Percentiles rank a stretch among this genome's conserved stretches.
Evolutionary conservation across 2,888 invertebrate genomes (phyloP).

Genomic region (Belgica antarctica): DNA sequence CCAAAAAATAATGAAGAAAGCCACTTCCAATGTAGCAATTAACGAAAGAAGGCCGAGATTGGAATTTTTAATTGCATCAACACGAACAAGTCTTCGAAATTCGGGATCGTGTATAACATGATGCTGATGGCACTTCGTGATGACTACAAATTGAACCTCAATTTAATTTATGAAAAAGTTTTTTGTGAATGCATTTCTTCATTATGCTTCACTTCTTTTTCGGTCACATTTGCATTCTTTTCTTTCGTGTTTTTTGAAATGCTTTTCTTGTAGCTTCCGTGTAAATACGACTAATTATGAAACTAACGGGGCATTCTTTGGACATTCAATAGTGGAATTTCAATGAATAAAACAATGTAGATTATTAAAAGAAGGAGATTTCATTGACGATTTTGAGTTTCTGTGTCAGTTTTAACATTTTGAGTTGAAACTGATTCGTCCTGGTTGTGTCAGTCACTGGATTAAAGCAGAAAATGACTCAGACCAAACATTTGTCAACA

Average conservation of each 20-base stretch:
- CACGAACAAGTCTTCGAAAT: neutral
- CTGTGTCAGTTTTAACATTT: too few species aligned
- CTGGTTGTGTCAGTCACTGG: too few species aligned
- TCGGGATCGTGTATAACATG: neutral
- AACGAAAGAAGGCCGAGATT: neutral
- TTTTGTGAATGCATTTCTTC: neutral
- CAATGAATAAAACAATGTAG: too few species aligned
- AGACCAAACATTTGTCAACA: constrained; percentile 7
- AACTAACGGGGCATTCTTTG: constrained; percentile 2
- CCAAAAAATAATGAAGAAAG: neutral
- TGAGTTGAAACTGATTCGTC: too few species aligned
- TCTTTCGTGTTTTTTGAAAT: neutral
- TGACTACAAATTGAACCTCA: constrained; percentile 4
- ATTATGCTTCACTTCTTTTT: neutral
- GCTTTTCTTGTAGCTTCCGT: neutral
- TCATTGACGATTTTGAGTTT: too few species aligned
- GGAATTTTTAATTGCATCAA: constrained; percentile 11
- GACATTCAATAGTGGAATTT: too few species aligned
- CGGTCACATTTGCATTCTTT: constrained; percentile 23
- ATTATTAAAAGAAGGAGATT: too few species aligned
- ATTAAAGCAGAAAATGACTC: too few species aligned
- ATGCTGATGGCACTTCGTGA: neutral
- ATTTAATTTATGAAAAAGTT: neutral
- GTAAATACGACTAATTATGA: constrained; percentile 15
- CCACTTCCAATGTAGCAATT: constrained; percentile 15